Percentiles rank a stretch among this genome's conserved stretches.
Evolutionary conservation across 2,797 vertebrate species (phyloP).

Genomic region (Rhinatrema bivittatum): DNA sequence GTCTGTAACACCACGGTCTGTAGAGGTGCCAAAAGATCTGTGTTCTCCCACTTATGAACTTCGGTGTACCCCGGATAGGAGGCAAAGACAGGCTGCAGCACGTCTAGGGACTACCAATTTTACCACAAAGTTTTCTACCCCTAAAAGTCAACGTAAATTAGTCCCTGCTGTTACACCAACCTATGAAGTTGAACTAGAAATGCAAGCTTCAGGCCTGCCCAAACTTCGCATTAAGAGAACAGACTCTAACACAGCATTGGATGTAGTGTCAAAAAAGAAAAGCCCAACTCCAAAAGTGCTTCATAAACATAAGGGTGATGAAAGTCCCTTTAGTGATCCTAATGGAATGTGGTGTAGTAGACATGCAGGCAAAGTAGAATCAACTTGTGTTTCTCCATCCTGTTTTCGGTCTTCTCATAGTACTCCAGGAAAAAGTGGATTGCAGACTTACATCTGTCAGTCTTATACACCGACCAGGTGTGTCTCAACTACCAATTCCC

Average conservation of each 20-base stretch:
- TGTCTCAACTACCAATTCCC: constrained; percentile 54
- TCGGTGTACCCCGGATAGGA: constrained; percentile 66
- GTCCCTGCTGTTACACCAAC: constrained; percentile 35
- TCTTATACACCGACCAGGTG: constrained; percentile 81
- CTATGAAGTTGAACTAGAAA: constrained; percentile 82
- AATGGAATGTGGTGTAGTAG: constrained; percentile 43
- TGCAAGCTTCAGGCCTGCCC: constrained; percentile 81
- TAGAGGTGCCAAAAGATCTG: too few relatives aligned
- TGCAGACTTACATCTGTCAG: constrained; percentile 89
- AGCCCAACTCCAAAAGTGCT: neutral
- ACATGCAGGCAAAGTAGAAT: constrained; percentile 49
- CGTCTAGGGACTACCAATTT: constrained; percentile 51
- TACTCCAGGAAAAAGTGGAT: constrained; percentile 66
- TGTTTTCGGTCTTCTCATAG: constrained; percentile 59
- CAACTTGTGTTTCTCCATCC: constrained; percentile 60
- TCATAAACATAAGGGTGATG: constrained; percentile 23
- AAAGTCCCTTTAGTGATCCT: constrained; percentile 25
- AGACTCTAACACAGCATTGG: constrained; percentile 44
- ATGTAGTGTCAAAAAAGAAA: constrained; percentile 20
- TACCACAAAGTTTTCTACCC: constrained; percentile 37
- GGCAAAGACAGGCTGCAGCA: constrained; percentile 65
- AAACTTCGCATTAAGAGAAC: constrained; percentile 78
- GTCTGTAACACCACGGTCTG: constrained; percentile 2
- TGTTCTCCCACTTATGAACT: constrained; percentile 55
- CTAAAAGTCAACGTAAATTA: constrained; percentile 11